Evolutionary conservation across 2,888 invertebrate genomes (phyloP), one percentile per base, ranked within the genome.

Genomic region (Scelioninae gen. 1): DNA sequence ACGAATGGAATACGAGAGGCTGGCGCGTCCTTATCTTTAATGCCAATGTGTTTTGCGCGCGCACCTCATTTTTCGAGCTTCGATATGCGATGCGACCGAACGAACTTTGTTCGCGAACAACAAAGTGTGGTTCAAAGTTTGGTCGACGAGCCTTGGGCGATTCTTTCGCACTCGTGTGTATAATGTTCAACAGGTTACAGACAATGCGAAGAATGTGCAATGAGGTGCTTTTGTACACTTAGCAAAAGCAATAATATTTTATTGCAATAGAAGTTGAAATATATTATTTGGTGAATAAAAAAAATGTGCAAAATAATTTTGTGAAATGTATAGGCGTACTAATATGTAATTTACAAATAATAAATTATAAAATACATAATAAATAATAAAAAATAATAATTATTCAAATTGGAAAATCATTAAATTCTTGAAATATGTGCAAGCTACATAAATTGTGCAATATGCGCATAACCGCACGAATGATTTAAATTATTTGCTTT

Each of bases 1-100:
- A 87, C 82, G 86, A 87, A 87, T 88, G 86, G 86, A 86, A 86
- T 85, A 85, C 79, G 84, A 79, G 60, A 65, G 78, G 63, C 83
- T 71, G 84, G 83, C 78, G 84, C 85, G 83, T 80, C 68, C 80
- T 83, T 83, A 83, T 83, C 83, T 83, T 77, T 80, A 80, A 82
- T 76, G 71, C 75, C 74, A 82, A 87, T 86, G 86, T 87, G 87
- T 87, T 87, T 86, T 85, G 62, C 68, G 79, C 63, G 84, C 72
- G 68, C 65, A 45, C 68, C 63, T 83, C 81, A 65, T 85, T 75
- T 83, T 69, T 82, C 38, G 53, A 62, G 63, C 68, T 56, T 75
- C 78, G 75, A 83, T 83, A 51, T 16, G 43, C 32, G 43, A 60
- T 45, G 32, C 47, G 69, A 58, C 75, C 49, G 43, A 3, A 32